phyloP scores from a whole-genome alignment of 2,888 invertebrate species.

The Magallana nippona region DNA sequence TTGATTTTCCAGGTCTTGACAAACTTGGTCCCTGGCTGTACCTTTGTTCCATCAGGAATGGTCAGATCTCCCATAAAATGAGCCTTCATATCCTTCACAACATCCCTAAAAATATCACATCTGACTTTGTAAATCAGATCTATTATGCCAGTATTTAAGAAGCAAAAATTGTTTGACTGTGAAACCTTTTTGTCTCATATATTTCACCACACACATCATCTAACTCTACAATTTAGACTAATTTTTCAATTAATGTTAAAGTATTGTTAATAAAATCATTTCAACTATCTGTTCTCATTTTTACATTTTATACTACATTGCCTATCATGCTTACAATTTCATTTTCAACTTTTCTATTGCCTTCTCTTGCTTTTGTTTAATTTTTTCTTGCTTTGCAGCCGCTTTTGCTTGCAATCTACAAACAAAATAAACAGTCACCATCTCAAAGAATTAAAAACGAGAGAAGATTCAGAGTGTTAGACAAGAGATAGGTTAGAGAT shows the following conservation, averaged over 20 bases:
- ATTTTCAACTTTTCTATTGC: constrained; percentile 65
- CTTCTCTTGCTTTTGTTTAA: constrained; percentile 65
- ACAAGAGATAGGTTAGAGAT: not conserved
- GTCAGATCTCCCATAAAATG: constrained; percentile 76
- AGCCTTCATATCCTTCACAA: constrained; percentile 55
- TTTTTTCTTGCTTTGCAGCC: constrained; percentile 63
- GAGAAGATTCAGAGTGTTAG: not conserved
- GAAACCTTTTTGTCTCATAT: not conserved
- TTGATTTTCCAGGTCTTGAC: constrained; percentile 78
- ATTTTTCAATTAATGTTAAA: no score
- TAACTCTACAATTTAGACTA: no score
- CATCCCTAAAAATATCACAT: constrained; percentile 3
- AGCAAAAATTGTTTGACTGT: not conserved
- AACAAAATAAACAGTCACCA: constrained; percentile 5
- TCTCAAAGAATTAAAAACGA: not conserved
- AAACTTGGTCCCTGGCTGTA: constrained; percentile 74
- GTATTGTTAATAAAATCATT: not conserved
- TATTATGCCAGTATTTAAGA: not conserved
- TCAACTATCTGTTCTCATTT: not conserved
- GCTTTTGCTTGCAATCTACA: constrained; percentile 61
- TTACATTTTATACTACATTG: not conserved
- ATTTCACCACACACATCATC: not conserved
- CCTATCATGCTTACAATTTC: constrained; percentile 46
- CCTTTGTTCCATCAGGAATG: constrained; percentile 75
- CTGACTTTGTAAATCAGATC: no score